Base-by-base conservation (phyloP, 64 coral and sea anemone genomes). In the Montipora foliosa region DNA sequence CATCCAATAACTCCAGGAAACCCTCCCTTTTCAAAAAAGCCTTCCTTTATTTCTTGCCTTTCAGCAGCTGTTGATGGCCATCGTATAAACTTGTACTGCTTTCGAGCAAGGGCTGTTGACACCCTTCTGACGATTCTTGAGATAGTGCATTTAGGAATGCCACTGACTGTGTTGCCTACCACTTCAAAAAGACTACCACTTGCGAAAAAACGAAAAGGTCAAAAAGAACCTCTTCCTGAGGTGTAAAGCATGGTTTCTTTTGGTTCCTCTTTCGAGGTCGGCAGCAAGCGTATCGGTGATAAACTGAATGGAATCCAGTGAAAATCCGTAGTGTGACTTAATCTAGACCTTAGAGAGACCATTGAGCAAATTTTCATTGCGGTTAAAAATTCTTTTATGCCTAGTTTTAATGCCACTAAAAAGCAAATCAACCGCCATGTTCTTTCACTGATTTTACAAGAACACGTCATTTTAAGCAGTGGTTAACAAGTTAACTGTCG, bases 251-350 rank as follows among this genome's bases (percentile, higher is more conserved):
- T 9, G 51, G 51, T 55, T 55, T 55, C 51, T 55, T 55, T 9
- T 9, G 51, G 51, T 55, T n/a, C 49, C 1, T 58, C 87, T 76
- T 77, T 76, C 87, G 49, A 89, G 70, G 20, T 89, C n/a, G 0
- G 7, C 51, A 89, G 47, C 74, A 89, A 75, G 62, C 77, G 14
- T 24, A 20, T 60, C 51, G 51, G 51, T 55, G 50, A 89, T 78
- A 77, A 78, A 89, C 22, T 62, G 14, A 62, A 89, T 89, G 1
- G 49, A 77, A 55, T 55, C 9, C 5, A 5, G 51, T 9, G 51
- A 55, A 55, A 55, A 55, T 55, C 51, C 9, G 2, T 78, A 78
- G 73, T 52, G 25, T 25, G 25, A 25, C 25, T 25, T 25, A 25
- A 25, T 25, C 25, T 25, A 0, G 25, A 25, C 25, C 25, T 25